These are phyloP conservation scores for Catostomus latipinnis DNA, from an alignment of 2,797 vertebrate genomes.

Conservation along the genomic window DNA sequence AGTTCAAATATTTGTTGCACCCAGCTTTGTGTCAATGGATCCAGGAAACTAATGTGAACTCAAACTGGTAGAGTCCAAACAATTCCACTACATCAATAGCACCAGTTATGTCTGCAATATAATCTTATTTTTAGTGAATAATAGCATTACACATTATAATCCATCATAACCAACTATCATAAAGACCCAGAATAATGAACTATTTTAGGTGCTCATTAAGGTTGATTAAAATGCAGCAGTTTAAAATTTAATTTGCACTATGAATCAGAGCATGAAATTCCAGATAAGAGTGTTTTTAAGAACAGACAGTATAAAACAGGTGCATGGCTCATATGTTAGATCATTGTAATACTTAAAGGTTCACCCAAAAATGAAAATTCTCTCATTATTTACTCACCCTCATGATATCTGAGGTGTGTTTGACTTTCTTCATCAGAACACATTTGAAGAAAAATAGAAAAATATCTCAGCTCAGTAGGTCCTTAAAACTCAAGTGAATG, in stretches of 20 bases:
- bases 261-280: slow-evolving; percentile 23
- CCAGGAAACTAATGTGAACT: slow-evolving; percentile 15
- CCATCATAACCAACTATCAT: slow-evolving; percentile 18
- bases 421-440: too few relatives aligned
- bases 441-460: too few relatives aligned
- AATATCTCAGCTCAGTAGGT: too few relatives aligned
- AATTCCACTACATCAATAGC: slow-evolving; percentile 44
- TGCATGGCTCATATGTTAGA: slow-evolving; percentile 25
- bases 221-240: not conserved
- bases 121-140: slow-evolving; percentile 40
- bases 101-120: slow-evolving; percentile 50
- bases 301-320: slow-evolving; percentile 23
- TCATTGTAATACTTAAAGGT: slow-evolving; percentile 3
- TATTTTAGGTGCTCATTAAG: slow-evolving; percentile 25
- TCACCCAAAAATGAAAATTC: too few relatives aligned
- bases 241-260: slow-evolving; percentile 17
- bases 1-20: too few relatives aligned
- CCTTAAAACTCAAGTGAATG: too few relatives aligned
- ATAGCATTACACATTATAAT: slow-evolving; percentile 35
- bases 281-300: slow-evolving; percentile 1
- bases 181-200: slow-evolving; percentile 44
- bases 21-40: too few relatives aligned
- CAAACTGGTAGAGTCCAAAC: slow-evolving; percentile 23
- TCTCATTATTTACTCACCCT: too few relatives aligned
- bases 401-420: too few relatives aligned